Evolutionary conservation across 2,113 vertebrate species (phyloP), one percentile per base, ranked within the genome.

Genomic region (Cisticola juncidis): DNA sequence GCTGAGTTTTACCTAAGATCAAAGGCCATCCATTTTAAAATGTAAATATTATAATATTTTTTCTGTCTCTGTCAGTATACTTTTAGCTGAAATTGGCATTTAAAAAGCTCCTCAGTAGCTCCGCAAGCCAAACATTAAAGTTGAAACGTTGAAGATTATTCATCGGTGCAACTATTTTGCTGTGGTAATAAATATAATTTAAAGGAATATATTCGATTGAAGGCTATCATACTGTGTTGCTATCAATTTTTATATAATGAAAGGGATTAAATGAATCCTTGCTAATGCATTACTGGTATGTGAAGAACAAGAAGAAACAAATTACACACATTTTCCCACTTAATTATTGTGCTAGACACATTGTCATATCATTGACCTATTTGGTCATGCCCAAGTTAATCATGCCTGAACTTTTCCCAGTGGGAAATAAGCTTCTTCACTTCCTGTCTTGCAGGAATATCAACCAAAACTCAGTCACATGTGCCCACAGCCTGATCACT

Each of bases 371-470:
- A 98, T 97, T 98, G 98, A 98, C 98, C 98, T 98, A 95, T 98
- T 98, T 98, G 98, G 98, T 98, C 98, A 98, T 97, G 98, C 98
- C 97, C 96, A 98, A 98, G 97, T 98, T 98, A 98, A 98, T 98
- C 98, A 98, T 97, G 97, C 98, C 98, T 98, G 98, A 98, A 97
- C 97, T 98, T 98, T 84, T 97, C 98, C 98, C 98, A 97, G 98
- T 97, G 97, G 98, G 98, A 98, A 97, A 98, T 97, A 94, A 96
- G 97, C 97, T 97, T 96, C 88, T 97, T 94, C 97, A 97, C 98
- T 97, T 98, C 96, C 97, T 98, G 97, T 98, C 97, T 97, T 97
- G 94, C 91, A 98, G 97, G 96, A 97, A 97, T 97, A 98, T 95
- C 97, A 98, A 97, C 94, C 98, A 97, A 98, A 98, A 97, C 96